Base-by-base conservation (phyloP, 2,888 invertebrate species). In the Empis stercorea region DNA sequence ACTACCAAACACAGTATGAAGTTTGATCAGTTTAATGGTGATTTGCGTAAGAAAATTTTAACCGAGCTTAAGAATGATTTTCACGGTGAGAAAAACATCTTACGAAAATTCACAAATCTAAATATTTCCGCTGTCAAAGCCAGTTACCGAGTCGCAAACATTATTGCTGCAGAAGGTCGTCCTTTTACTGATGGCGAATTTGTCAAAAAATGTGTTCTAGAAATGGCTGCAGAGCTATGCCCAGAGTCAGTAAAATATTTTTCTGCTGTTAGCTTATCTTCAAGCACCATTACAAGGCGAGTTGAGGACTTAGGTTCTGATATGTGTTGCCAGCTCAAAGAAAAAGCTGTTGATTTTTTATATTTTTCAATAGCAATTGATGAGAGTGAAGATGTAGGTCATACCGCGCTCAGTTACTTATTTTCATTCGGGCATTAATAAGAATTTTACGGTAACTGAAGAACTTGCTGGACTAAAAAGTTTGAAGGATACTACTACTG, bases 381-480 rank as follows among this genome's bases (percentile, higher is more conserved):
- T 17, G 37, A 38, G 34, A 34, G 13, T 34, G 34, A 13, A 30
- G 13, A 30, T 30, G 10, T 13, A 3, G 30, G 30, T 30, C 30
- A 30, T 9, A 30, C 13, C 30, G 30, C 30, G 30, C 30, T 30
- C 30, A 30, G 13, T 30, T 30, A 30, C 30, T 30, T 30, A 30
- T 30, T 30, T 30, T 30, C 30, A 30, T 30, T 30, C 30, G 30
- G 30, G 40, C n/a, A n/a, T 40, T 11, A 23, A 41, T 7, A 23
- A 27, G 13, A 41, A 41, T 27, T 23, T 41, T 41, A 7, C n/a
- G 9, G 27, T 23, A 42, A 16, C 30, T 14, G 30, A 42, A 42
- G 42, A 30, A 13, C 36, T 36, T 14, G 36, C 36, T 14, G 42
- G 15, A 42, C 30, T 42, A 30, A 42, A 42, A 42, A 42, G 42